Conservation (phyloP, 2,113 vertebrate genomes). For the Cololabis saira region DNA sequence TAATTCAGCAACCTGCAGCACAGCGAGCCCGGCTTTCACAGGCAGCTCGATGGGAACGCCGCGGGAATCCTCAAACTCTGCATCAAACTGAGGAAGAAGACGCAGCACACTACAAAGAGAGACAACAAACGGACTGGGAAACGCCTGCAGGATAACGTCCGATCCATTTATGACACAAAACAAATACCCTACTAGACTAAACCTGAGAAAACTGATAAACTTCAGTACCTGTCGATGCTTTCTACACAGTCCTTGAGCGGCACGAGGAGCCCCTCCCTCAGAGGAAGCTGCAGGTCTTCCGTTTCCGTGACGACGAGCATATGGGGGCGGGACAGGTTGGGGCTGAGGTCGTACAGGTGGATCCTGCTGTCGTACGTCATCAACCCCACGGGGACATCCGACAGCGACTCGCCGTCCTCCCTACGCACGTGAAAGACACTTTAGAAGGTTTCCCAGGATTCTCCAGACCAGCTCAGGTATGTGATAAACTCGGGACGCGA, state of each 20-base stretch:
- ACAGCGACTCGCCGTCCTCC: slow-evolving; percentile 26
- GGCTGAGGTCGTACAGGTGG: slow-evolving; percentile 83
- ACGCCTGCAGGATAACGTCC: too few relatives aligned
- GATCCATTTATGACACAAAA: too few relatives aligned
- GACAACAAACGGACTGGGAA: background rate
- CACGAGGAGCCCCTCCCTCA: slow-evolving; percentile 81
- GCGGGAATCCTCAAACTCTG: slow-evolving; percentile 43
- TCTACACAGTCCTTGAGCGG: slow-evolving; percentile 72
- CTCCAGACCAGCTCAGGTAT: too few relatives aligned
- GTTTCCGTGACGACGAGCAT: slow-evolving; percentile 83
- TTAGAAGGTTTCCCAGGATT: too few relatives aligned
- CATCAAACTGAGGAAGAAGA: slow-evolving; percentile 69
- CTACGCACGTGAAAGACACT: slow-evolving; percentile 28
- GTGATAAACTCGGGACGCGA: too few relatives aligned
- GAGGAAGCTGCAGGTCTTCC: slow-evolving; percentile 79
- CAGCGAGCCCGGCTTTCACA: slow-evolving; percentile 71
- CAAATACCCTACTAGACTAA: too few relatives aligned
- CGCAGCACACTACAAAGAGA: slow-evolving; percentile 70
- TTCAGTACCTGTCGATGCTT: slow-evolving; percentile 69
- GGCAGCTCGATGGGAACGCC: slow-evolving; percentile 70
- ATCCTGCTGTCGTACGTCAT: slow-evolving; percentile 82
- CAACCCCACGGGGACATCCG: slow-evolving; percentile 75
- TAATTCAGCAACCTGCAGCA: slow-evolving; percentile 72
- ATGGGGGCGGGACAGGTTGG: slow-evolving; percentile 78
- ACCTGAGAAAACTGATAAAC: background rate